phyloP scores from a whole-genome alignment of 23 tunicate species.

The Styela plicata region DNA sequence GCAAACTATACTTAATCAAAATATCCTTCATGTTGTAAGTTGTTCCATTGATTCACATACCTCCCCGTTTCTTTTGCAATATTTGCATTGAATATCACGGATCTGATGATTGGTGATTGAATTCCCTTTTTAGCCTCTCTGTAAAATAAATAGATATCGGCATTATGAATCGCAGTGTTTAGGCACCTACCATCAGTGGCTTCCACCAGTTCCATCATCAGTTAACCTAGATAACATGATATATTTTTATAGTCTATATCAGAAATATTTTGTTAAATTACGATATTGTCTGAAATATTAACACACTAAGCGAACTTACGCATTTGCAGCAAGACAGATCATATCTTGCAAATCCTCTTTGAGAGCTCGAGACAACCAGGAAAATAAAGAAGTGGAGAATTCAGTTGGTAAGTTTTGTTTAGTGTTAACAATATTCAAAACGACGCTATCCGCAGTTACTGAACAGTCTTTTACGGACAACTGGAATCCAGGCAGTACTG shows the following conservation, averaged over 20 bases:
- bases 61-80: not conserved
- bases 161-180: no score
- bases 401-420: not conserved
- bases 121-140: not conserved
- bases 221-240: no score
- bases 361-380: conserved; percentile 15
- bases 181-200: no score
- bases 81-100: not conserved
- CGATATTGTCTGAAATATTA: no score
- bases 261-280: no score
- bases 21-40: no score
- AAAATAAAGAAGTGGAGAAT: not conserved
- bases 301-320: no score
- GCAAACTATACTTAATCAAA: no score
- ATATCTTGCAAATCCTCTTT: conserved; percentile 11
- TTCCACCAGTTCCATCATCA: no score
- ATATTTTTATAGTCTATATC: no score
- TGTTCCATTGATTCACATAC: not conserved
- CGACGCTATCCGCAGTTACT: not conserved
- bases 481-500: not conserved
- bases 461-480: not conserved
- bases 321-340: not conserved
- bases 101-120: not conserved
- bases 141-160: no score
- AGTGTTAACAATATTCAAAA: not conserved